Conservation (phyloP, 2,797 vertebrate species). For the Falco concolor region DNA sequence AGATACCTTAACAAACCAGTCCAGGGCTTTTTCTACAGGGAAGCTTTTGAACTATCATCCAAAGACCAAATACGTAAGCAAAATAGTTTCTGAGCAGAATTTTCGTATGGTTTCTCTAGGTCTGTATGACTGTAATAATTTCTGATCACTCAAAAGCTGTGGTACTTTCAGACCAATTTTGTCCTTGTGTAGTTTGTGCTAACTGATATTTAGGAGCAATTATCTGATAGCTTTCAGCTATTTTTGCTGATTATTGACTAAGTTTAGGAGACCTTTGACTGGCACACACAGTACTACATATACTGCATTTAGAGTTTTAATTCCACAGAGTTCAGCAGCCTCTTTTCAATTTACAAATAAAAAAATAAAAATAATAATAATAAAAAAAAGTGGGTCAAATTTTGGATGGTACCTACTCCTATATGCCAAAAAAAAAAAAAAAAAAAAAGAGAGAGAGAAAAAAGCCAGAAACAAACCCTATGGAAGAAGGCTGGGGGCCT, state of each 20-base stretch:
- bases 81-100: not conserved
- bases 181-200: not conserved
- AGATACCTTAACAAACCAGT: fast-evolving
- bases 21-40: not conserved
- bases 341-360: not conserved
- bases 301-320: not conserved
- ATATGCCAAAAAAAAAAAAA: not conserved
- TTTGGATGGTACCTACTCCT: not conserved
- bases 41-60: not conserved
- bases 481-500: not conserved
- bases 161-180: not conserved
- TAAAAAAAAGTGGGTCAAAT: not conserved
- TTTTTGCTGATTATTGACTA: not conserved
- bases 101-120: not conserved
- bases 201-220: not conserved
- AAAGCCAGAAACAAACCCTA: too few relatives aligned
- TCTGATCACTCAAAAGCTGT: not conserved
- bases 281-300: not conserved
- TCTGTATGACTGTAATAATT: not conserved
- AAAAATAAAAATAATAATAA: fast-evolving
- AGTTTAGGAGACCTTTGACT: not conserved
- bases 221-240: not conserved
- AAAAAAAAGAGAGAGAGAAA: not conserved
- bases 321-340: not conserved
- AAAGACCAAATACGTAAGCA: not conserved